Conservation (phyloP, 2,888 invertebrate genomes). For the Steinernema carpocapsae region DNA sequence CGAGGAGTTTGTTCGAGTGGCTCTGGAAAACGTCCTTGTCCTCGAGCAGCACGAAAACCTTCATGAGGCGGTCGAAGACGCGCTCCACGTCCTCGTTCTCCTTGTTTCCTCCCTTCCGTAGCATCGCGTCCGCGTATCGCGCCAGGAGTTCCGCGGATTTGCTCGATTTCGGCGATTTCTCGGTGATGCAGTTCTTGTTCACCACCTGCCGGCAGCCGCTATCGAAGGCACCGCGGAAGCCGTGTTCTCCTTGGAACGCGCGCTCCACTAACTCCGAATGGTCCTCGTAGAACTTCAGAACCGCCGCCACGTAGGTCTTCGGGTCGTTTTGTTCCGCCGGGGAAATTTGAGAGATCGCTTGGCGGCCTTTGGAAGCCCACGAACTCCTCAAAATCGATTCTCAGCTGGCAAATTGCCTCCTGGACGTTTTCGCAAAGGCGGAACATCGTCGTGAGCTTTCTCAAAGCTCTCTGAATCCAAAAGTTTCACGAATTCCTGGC, state of each 20-base stretch:
- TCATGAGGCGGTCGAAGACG: background rate
- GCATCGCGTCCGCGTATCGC: background rate
- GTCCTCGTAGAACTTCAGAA: background rate
- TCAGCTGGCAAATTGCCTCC: constrained; percentile 87
- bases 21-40: constrained; percentile 70
- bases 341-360: constrained; percentile 86
- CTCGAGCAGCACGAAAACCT: background rate
- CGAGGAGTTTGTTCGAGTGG: background rate
- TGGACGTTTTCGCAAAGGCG: constrained; percentile 87
- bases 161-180: background rate
- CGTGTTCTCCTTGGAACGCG: background rate
- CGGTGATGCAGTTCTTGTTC: background rate
- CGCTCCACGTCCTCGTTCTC: background rate
- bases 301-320: background rate
- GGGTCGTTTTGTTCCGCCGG: background rate
- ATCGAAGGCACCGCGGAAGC: background rate
- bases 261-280: background rate
- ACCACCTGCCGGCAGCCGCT: background rate
- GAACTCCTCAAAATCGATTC: constrained; percentile 86
- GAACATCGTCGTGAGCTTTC: constrained; percentile 94
- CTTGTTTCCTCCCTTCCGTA: constrained; percentile 12
- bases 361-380: constrained; percentile 91
- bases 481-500: background rate
- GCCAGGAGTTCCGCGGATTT: constrained; percentile 15
- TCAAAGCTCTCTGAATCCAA: background rate